Percentiles rank a stretch among this genome's conserved stretches.
phyloP scores from a whole-genome alignment of 2,113 vertebrate species.

The Synodontis membranacea region DNA sequence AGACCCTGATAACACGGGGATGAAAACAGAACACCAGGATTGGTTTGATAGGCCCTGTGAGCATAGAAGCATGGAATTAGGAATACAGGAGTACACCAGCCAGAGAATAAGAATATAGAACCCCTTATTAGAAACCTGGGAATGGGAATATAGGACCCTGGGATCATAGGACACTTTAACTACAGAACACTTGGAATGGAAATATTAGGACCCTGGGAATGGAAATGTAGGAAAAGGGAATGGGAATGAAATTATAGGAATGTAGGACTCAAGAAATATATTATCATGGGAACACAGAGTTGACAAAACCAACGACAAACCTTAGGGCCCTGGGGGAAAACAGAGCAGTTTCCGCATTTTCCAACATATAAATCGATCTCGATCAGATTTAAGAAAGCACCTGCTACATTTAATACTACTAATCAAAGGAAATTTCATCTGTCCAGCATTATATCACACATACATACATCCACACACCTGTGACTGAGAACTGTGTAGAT shows the following conservation, averaged over 20 bases:
- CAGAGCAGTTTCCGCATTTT: background rate
- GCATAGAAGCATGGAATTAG: background rate
- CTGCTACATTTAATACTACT: background rate
- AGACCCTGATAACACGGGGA: background rate
- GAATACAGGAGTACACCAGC: background rate
- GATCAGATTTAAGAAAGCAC: background rate
- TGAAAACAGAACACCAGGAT: too few relatives aligned
- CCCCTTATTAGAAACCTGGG: background rate
- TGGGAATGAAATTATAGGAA: background rate
- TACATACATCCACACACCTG: slow-evolving; percentile 69
- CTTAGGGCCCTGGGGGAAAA: background rate
- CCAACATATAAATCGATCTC: background rate
- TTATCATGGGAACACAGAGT: background rate
- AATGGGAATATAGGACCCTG: background rate
- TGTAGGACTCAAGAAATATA: background rate
- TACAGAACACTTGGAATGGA: background rate
- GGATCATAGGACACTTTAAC: background rate
- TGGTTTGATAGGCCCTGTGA: too few relatives aligned
- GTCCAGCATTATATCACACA: background rate
- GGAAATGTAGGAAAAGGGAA: background rate
- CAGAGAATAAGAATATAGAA: background rate
- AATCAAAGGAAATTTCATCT: background rate
- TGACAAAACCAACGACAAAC: background rate
- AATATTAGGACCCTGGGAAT: background rate
- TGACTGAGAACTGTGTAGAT: slow-evolving; percentile 82